Evolutionary conservation across 2,888 invertebrate species (phyloP), one percentile per base, ranked within the genome.

Genomic region (Luperina nickerlii): DNA sequence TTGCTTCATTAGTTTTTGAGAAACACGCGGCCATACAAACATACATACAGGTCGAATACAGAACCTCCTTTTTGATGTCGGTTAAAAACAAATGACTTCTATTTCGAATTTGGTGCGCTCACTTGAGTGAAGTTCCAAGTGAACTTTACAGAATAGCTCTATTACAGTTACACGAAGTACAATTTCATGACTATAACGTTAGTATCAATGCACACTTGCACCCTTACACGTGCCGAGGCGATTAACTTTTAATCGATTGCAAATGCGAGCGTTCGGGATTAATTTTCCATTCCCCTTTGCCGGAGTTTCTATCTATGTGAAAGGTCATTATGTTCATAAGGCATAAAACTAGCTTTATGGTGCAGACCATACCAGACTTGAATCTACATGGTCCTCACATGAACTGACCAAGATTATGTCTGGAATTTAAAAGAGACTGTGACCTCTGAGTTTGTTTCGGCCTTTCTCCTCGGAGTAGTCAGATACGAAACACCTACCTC

Each of bases 241-340:
- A 81, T 81, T 67, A 27, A 38, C 24, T 57, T 63, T 63, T 51
- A 57, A 68, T 75, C 42, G 69, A 75, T 65, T 60, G 27, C 27
- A 69, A 69, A 76, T n/a, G n/a, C 1, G 27, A 69, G 20, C 27
- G 75, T 38, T 69, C 42, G 42, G n/a, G 48, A 63, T 75, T 38
- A 20, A 15, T 60, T 51, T 73, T 42, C 51, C 42, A 62, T 54
- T 54, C 45, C n/a, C 1, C 15, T 68, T 54, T 54, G 45, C 7
- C n/a, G 11, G 7, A 38, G 9, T 63, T 75, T 74, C 54, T 74
- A 63, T 69, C 5, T 8, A 3, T 57, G 42, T 60, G 27, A n/a
- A 54, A 38, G 32, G 62, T 57, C 54, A 57, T 42, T 7, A 32
- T 42, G 57, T 65, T 72, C 24, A 65, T 5, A 24, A 32, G 6